phyloP scores from a whole-genome alignment of 2,888 invertebrate species.

The Heliothis peltigera region DNA sequence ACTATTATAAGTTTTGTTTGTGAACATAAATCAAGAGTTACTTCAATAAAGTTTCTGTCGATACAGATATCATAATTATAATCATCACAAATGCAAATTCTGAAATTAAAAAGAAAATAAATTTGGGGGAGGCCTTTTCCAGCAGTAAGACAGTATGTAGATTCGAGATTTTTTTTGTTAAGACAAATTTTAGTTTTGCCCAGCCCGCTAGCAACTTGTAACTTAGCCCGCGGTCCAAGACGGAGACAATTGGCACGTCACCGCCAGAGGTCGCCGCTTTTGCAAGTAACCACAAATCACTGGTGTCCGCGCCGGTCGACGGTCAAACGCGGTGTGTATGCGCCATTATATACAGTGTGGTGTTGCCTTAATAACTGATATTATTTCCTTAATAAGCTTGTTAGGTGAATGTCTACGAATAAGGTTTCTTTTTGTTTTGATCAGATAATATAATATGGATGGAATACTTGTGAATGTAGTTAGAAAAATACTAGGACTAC shows the following conservation, averaged over 20 bases:
- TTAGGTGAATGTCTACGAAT: not conserved
- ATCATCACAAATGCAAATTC: too few relatives aligned
- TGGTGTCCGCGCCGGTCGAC: constrained; percentile 69
- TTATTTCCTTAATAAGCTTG: constrained; percentile 38
- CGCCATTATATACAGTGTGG: constrained; percentile 53
- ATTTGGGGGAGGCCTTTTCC: too few relatives aligned
- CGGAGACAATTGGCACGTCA: constrained; percentile 89
- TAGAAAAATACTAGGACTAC: too few relatives aligned
- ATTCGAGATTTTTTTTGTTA: too few relatives aligned
- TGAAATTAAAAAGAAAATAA: too few relatives aligned
- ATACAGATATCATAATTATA: too few relatives aligned
- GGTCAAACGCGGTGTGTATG: constrained; percentile 72
- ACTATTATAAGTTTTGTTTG: too few relatives aligned
- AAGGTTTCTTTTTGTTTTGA: not conserved
- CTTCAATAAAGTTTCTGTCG: too few relatives aligned
- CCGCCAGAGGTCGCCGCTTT: constrained; percentile 82
- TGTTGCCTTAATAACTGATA: constrained; percentile 42
- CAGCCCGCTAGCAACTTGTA: constrained; percentile 47
- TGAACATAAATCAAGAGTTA: too few relatives aligned
- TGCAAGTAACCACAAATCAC: constrained; percentile 86
- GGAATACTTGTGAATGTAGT: too few relatives aligned
- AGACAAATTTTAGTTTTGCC: not conserved
- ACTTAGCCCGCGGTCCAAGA: constrained; percentile 67
- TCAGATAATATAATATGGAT: not conserved
- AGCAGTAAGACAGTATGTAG: too few relatives aligned